Evolutionary conservation across 2,797 vertebrate species (phyloP).

Genomic region (Nothura maculosa): DNA sequence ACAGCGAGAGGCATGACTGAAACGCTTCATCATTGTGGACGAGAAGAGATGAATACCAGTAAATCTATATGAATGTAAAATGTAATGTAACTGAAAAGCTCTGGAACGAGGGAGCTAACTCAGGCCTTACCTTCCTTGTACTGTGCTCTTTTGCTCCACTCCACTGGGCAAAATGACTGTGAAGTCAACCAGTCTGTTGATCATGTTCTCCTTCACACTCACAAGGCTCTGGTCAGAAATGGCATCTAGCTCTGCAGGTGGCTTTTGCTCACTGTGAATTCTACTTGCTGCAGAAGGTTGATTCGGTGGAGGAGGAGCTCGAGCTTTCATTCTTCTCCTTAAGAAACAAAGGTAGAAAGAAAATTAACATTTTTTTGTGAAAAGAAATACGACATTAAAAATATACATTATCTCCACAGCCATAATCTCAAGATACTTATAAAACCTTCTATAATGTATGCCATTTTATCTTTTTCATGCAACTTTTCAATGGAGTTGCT

Average conservation of each 20-base stretch:
- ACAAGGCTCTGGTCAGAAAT: constrained; percentile 73
- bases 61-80: not conserved
- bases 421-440: not conserved
- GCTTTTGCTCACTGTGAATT: constrained; percentile 79
- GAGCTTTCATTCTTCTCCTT: constrained; percentile 91
- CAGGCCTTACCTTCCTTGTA: constrained; percentile 89
- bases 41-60: not conserved
- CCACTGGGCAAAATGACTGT: constrained; percentile 87
- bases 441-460: not conserved
- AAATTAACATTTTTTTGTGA: fast-evolving
- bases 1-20: not conserved
- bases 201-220: constrained; percentile 87
- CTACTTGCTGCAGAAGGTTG: constrained; percentile 80
- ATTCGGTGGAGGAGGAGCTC: constrained; percentile 86
- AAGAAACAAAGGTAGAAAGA: constrained; percentile 16
- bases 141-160: constrained; percentile 81
- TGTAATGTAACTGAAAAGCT: not conserved
- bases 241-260: constrained; percentile 57
- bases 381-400: not conserved
- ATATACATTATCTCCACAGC: not conserved
- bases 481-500: not conserved
- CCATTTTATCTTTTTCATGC: not conserved
- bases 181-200: constrained; percentile 82
- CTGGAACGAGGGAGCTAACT: not conserved
- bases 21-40: not conserved